Percentiles rank a stretch among this genome's conserved stretches.
These are phyloP conservation scores for Mus musculus DNA, from an alignment of 2,113 vertebrate genomes.

Conservation along the genomic window GRCm39 chr1:135352001-135352500, in stretches of 20 bases:
- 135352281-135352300: neutral
- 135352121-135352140: neutral
- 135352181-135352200: neutral
- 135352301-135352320: neutral
- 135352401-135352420: neutral
- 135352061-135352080: neutral
- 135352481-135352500: neutral
- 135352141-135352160: neutral
- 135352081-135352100: neutral
- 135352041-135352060: neutral
- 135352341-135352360: neutral
- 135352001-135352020: constrained; percentile 2
- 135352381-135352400: neutral
- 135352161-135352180: neutral
- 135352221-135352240: neutral
- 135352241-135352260: neutral
- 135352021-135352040: constrained; percentile 17
- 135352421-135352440: neutral
- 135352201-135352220: neutral
- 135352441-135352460: neutral
- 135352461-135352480: neutral
- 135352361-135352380: neutral
- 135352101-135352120: neutral
- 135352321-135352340: neutral
- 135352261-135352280: neutral